Conservation (phyloP, 2,888 invertebrate genomes). For the Mimachlamys varia region DNA sequence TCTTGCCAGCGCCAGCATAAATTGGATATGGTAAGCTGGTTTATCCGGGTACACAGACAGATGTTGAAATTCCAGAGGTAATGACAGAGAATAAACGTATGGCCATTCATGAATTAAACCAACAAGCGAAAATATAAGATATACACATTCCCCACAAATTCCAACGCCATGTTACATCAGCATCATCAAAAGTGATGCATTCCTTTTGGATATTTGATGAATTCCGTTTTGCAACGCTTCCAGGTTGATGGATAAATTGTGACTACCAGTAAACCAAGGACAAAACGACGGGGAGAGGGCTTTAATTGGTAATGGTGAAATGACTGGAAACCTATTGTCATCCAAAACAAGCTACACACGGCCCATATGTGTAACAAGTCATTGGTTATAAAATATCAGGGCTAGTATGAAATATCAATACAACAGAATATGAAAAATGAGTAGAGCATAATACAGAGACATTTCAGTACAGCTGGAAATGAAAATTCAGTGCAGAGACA, state of each 20-base stretch:
- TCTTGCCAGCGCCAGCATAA: not conserved
- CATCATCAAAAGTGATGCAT: conserved; percentile 1
- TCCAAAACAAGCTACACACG: too few species aligned
- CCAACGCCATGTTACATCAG: not conserved
- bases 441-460: too few species aligned
- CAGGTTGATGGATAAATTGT: not conserved
- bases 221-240: not conserved
- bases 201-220: not conserved
- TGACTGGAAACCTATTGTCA: not conserved
- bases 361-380: not conserved
- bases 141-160: not conserved
- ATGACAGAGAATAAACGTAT: conserved; percentile 15
- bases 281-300: not conserved
- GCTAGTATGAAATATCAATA: too few species aligned
- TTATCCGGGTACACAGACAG: not conserved
- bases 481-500: too few species aligned
- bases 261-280: not conserved
- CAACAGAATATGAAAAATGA: not conserved
- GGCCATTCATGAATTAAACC: not conserved
- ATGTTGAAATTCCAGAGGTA: not conserved
- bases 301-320: not conserved
- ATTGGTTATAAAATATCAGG: not conserved
- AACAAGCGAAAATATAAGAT: conserved; percentile 24
- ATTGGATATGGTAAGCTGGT: not conserved
- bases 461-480: too few species aligned